These are phyloP conservation scores for Mya arenaria DNA, from an alignment of 1,140 invertebrate species.

Conservation along the genomic window DNA sequence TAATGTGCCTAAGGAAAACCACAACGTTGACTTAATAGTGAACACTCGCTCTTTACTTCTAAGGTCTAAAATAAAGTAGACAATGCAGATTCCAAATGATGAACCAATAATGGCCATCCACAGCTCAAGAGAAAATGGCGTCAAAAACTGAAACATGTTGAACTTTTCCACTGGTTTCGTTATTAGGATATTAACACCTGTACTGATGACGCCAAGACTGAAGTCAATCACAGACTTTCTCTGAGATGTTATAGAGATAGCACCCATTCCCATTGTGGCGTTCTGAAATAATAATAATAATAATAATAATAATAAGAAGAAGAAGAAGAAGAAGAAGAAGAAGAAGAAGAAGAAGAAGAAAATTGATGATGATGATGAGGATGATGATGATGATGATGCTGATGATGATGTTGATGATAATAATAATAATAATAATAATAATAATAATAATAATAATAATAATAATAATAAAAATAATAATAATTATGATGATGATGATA, in stretches of 20 bases:
- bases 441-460: too few relatives aligned
- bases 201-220: conserved; percentile 72
- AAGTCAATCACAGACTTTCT: conserved; percentile 74
- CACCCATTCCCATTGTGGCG: conserved; percentile 73
- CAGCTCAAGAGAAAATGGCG: conserved; percentile 71
- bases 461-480: too few relatives aligned
- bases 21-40: conserved; percentile 66
- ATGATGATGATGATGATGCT: too few relatives aligned
- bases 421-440: too few relatives aligned
- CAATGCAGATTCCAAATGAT: conserved; percentile 63
- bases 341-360: too few relatives aligned
- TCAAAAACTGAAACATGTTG: conserved; percentile 76
- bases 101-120: conserved; percentile 76
- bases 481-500: too few relatives aligned
- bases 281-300: conserved; percentile 68
- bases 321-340: too few relatives aligned
- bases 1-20: conserved; percentile 72
- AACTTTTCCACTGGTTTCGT: conserved; percentile 67
- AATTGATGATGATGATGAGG: too few relatives aligned
- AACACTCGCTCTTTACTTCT: conserved; percentile 61
- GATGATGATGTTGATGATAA: too few relatives aligned
- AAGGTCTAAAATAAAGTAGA: conserved; percentile 71
- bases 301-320: too few relatives aligned
- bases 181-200: conserved; percentile 72
- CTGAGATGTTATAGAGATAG: conserved; percentile 75